These are phyloP conservation scores for Gorsachius goisagi DNA, from an alignment of 2,113 vertebrate genomes.

Conservation along the genomic window DNA sequence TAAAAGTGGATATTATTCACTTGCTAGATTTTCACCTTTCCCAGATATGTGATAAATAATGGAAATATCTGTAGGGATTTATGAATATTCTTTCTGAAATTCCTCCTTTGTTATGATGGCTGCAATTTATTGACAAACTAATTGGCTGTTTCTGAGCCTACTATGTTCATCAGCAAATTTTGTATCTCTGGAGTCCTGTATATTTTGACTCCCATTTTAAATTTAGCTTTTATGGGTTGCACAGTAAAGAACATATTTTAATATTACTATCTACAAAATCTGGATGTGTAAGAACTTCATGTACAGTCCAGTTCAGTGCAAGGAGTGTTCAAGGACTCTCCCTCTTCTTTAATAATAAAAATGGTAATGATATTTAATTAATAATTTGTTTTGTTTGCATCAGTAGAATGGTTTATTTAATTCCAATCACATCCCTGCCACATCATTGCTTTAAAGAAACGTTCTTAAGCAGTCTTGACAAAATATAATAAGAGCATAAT, in stretches of 20 bases:
- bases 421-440: neutral
- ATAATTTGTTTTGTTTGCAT: neutral
- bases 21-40: neutral
- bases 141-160: neutral
- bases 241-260: neutral
- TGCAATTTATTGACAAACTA: neutral
- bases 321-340: neutral
- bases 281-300: neutral
- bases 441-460: neutral
- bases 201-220: neutral
- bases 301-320: neutral
- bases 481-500: neutral
- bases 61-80: neutral
- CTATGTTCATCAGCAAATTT: neutral
- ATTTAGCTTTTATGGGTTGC: neutral
- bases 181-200: neutral
- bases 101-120: neutral
- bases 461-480: neutral
- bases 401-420: neutral
- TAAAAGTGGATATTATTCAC: neutral
- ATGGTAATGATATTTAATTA: neutral
- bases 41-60: neutral
- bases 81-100: neutral
- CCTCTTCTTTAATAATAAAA: neutral
- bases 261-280: neutral